phyloP scores from a whole-genome alignment of 2,113 vertebrate species.

The Ardeotis arabs region DNA sequence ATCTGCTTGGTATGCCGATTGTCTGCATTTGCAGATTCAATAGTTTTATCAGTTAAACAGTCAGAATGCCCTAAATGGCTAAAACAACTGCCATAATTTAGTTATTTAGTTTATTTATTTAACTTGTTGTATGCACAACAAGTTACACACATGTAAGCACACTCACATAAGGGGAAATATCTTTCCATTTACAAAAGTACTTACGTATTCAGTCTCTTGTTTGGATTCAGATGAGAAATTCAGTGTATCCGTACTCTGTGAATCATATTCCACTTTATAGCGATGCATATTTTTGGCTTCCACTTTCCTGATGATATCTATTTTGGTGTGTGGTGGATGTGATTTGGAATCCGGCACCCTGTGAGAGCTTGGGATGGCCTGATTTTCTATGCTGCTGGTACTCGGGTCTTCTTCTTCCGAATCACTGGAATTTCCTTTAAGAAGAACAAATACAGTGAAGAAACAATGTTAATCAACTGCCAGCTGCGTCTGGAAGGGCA shows the following conservation, averaged over 20 bases:
- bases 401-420: slow-evolving; percentile 81
- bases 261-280: slow-evolving; percentile 85
- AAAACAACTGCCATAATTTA: not conserved
- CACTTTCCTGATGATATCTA: slow-evolving; percentile 83
- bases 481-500: not conserved
- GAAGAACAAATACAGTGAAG: not conserved
- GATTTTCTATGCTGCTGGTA: slow-evolving; percentile 66
- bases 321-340: slow-evolving; percentile 77
- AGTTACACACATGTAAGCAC: rapidly evolving
- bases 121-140: not conserved
- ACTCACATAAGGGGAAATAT: not conserved
- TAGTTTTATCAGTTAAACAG: not conserved
- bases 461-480: not conserved
- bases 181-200: slow-evolving; percentile 49
- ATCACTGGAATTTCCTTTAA: slow-evolving; percentile 76
- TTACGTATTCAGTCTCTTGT: slow-evolving; percentile 90
- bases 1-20: not conserved
- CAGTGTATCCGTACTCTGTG: slow-evolving; percentile 84
- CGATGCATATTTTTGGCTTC: slow-evolving; percentile 84
- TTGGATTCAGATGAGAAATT: slow-evolving; percentile 91
- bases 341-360: slow-evolving; percentile 69
- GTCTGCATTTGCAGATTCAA: not conserved
- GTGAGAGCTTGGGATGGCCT: slow-evolving; percentile 69
- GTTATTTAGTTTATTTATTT: not conserved
- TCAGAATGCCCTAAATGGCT: not conserved